Base-by-base conservation (phyloP, 30 jellyfish, hydroid and myxozoan genomes). In the Turritopsis dohrnii region DNA sequence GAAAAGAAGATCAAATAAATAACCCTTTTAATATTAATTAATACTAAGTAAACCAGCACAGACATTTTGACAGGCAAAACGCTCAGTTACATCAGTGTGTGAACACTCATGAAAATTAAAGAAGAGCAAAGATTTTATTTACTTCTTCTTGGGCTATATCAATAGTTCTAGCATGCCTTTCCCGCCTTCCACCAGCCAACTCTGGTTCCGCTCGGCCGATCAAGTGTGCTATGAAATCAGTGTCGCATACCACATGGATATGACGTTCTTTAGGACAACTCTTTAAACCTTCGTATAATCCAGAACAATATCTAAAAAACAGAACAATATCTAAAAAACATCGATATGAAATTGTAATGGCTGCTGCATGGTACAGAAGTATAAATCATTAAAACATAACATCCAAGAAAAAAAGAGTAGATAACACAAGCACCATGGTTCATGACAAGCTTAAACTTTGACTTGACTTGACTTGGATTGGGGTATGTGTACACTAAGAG, bases 141-240 rank as follows among this genome's bases (percentile, higher is more conserved):
- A 92, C 98, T 96, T 92, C 98, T 71, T 88, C 98, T 83, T 92
- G 98, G 18, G 98, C 98, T 30, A 92, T 88, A 54, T 92, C 98
- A 29, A 92, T 92, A 20, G 98, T 92, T 76, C 98, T 84, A 65
- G 98, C 98, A 66, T 92, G 98, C 69, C 98, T 76, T 52, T 92
- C 98, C 30, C 98, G 69, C 18, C 98, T 41, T 8, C 98, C 98
- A 28, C 98, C 98, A 25, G 96, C 96, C 76, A 92, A 74, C 83
- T 92, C 98, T 71, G 98, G 98, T 82, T 92, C 98, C 20, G 98
- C 98, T 52, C 98, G 84, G 9, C 96, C 98, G 24, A 92, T 92
- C 28, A 92, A 80, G 52, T 92, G 98, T 18, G 98, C 98, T 0
- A 92, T 92, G 79, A 84, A 92, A 79, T 92, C 98, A 1, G 98